Evolutionary conservation across 2,888 invertebrate species (phyloP).

Genomic region (Tipula vernalis): DNA sequence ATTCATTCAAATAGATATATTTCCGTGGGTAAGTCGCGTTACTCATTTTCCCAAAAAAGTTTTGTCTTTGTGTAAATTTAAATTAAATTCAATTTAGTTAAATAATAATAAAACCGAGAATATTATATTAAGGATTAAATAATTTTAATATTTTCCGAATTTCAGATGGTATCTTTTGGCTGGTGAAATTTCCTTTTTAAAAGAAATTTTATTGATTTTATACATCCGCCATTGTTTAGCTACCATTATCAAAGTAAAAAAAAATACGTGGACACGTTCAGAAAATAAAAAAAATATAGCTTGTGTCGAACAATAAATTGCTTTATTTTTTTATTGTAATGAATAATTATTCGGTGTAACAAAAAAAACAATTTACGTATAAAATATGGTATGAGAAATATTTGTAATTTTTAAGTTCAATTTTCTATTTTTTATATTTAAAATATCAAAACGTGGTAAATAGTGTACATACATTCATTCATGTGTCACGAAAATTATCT

Average conservation of each 20-base stretch:
- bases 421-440: neutral
- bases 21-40: neutral
- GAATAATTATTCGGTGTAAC: neutral
- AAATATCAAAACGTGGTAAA: neutral
- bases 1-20: neutral
- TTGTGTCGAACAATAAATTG: neutral
- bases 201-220: neutral
- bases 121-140: neutral
- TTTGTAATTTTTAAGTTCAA: neutral
- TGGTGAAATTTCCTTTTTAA: neutral
- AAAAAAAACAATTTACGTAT: neutral
- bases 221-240: neutral
- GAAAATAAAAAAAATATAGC: neutral
- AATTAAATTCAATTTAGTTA: neutral
- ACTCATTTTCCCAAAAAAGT: neutral
- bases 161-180: slow-evolving; percentile 4
- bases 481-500: neutral
- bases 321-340: neutral
- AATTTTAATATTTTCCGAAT: neutral
- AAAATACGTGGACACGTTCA: neutral
- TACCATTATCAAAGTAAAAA: neutral
- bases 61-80: neutral
- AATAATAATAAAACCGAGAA: neutral
- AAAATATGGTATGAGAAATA: neutral
- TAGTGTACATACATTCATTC: neutral